Evolutionary conservation across 92 coral and sea anemone genomes (phyloP), one percentile per base, ranked within the genome.

Genomic region (Isaurus tuberculatus): DNA sequence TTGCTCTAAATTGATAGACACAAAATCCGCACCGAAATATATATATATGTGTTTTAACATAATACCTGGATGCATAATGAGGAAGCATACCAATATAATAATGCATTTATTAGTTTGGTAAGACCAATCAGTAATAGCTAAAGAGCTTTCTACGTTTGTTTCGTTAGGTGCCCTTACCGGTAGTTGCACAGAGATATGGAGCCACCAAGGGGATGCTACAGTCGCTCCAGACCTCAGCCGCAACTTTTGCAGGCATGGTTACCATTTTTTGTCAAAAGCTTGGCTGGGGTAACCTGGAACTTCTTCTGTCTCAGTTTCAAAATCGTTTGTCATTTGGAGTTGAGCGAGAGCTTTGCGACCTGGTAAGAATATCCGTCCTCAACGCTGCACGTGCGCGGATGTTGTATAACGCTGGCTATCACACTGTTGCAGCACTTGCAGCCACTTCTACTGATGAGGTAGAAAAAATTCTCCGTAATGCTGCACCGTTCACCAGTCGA

Each of bases 161-260:
- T 57, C 25, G 4, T 13, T 43, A 77, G 82, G 69, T 87, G 4
- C 99, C 98, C 8, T 88, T 96, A 4, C 88, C 95, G 69, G 90
- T 83, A 17, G 99, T 94, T 22, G 97, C 99, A 9, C 94, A 92
- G 15, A 86, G 95, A 55, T 96, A 91, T 72, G 99, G 99, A 8
- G 98, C 97, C 20, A 97, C 92, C 30, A 95, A 95, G 26, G 99
- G 99, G 1, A 97, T 97, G 99, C 80, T 97, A 7, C 99, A 97
- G 81, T 92, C 98, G 9, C 83, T 97, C 44, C 99, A 97, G 84
- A 84, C 95, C 58, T 97, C 99, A 2, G 98, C 99, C 17, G 95
- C 99, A 13, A 97, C 99, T 13, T 97, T 97, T 66, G 94, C 99
- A 34, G 99, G 99, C 63, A 97, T 97, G 99, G 99, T 97, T 25